phyloP scores from a whole-genome alignment of 2,113 vertebrate genomes.

The Chunga burmeisteri region DNA sequence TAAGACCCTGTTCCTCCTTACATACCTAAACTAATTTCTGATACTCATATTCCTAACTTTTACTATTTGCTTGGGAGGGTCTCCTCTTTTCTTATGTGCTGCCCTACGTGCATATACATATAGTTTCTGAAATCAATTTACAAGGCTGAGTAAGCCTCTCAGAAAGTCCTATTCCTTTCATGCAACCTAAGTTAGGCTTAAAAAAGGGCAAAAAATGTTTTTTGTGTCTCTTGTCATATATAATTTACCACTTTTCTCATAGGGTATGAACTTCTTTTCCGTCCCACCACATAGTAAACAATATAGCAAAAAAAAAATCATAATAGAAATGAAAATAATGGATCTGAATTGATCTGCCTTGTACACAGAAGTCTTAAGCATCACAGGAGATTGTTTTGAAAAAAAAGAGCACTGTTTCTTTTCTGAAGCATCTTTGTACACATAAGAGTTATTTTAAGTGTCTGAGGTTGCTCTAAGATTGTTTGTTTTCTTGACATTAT shows the following conservation, averaged over 20 bases:
- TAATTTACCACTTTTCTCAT: not conserved
- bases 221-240: not conserved
- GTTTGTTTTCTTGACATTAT: not conserved
- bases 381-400: not conserved
- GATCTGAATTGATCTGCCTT: not conserved
- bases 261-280: not conserved
- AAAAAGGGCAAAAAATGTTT: accelerated
- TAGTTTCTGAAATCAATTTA: not conserved
- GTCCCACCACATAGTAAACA: not conserved
- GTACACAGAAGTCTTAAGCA: not conserved
- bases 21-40: not conserved
- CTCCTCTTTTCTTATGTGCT: not conserved
- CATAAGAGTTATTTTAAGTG: not conserved
- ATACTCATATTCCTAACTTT: not conserved
- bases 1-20: not conserved
- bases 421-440: not conserved
- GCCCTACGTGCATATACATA: not conserved
- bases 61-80: not conserved
- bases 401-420: not conserved
- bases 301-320: not conserved
- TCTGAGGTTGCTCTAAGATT: not conserved
- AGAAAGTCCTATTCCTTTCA: not conserved
- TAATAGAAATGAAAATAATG: not conserved
- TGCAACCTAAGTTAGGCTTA: not conserved
- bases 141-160: not conserved